Evolutionary conservation across 2,113 vertebrate species (phyloP).

Genomic region (Mormoops blainvillei): DNA sequence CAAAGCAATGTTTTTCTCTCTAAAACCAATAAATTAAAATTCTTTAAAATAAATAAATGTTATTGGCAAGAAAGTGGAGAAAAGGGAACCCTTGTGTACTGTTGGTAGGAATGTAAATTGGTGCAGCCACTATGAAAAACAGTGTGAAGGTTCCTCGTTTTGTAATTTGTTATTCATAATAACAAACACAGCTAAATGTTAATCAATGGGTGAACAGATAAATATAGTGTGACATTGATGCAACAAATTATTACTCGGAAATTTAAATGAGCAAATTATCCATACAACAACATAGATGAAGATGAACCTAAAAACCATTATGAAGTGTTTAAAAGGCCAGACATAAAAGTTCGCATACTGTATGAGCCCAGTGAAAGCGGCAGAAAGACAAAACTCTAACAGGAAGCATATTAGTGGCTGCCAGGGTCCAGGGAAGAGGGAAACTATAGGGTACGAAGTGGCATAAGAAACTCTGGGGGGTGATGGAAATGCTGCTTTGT

Average conservation of each 20-base stretch:
- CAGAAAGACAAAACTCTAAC: not conserved
- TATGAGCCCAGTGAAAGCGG: not conserved
- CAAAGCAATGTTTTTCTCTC: too few species aligned
- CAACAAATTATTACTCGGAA: not conserved
- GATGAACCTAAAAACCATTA: not conserved
- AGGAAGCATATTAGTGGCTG: not conserved
- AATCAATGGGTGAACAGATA: not conserved
- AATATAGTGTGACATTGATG: not conserved
- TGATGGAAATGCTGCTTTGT: not conserved
- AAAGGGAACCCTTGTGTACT: not conserved
- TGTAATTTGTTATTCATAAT: not conserved
- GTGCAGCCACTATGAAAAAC: not conserved
- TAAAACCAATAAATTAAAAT: too few species aligned
- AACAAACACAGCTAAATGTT: not conserved
- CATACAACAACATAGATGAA: not conserved
- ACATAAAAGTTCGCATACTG: not conserved
- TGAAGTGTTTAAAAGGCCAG: not conserved
- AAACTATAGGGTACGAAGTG: not conserved
- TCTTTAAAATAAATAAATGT: not conserved
- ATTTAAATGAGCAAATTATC: not conserved
- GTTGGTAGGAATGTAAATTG: not conserved
- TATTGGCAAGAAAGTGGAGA: not conserved
- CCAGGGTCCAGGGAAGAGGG: not conserved
- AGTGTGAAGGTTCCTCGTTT: not conserved
- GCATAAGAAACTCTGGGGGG: not conserved